Conservation (phyloP, 53 echinoderm and acorn worm species). For the Luidia sarsii region DNA sequence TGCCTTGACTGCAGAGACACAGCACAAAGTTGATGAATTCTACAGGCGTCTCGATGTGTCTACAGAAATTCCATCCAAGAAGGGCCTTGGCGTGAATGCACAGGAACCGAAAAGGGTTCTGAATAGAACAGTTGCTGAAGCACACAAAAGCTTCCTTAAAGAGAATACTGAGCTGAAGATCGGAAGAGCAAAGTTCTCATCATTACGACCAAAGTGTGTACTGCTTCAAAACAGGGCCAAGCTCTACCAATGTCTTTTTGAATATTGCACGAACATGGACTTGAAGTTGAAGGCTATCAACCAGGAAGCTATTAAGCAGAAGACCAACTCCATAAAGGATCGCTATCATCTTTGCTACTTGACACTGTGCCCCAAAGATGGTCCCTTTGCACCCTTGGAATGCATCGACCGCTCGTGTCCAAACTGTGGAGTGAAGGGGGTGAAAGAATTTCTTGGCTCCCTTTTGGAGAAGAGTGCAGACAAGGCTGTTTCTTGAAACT, state of each 20-base stretch:
- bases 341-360: background rate
- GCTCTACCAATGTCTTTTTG: conserved; percentile 45
- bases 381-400: background rate
- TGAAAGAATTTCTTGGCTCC: background rate
- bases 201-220: background rate
- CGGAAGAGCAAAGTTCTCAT: background rate
- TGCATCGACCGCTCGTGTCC: conserved; percentile 55
- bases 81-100: background rate
- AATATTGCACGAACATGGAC: conserved; percentile 38
- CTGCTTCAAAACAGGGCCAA: background rate
- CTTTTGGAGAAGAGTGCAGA: background rate
- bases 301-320: conserved; percentile 38
- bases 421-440: conserved; percentile 28
- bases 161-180: background rate
- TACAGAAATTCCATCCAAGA: no score
- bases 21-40: no score
- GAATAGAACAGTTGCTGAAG: background rate
- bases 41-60: no score
- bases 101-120: background rate
- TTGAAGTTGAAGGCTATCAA: conserved; percentile 43
- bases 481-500: background rate
- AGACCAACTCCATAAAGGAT: background rate
- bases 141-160: background rate
- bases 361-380: conserved; percentile 45
- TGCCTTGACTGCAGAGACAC: no score